phyloP scores from a whole-genome alignment of 2,113 vertebrate genomes.

The Tricholaema leucomelas region DNA sequence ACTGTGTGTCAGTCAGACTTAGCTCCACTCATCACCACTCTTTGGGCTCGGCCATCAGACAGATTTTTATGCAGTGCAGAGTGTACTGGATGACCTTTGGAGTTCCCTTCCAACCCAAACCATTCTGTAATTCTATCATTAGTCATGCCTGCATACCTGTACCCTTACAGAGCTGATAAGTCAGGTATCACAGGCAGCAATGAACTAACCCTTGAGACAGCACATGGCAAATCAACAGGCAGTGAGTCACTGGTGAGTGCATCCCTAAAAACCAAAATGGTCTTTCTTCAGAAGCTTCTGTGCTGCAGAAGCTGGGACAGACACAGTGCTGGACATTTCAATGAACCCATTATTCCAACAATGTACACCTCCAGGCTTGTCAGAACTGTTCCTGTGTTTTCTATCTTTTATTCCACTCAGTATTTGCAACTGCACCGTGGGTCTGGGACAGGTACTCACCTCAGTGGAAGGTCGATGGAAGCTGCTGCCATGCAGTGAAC shows the following conservation, averaged over 20 bases:
- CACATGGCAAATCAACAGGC: background rate
- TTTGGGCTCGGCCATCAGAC: too few species aligned
- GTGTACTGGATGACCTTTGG: too few species aligned
- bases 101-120: too few species aligned
- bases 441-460: slow-evolving; percentile 55
- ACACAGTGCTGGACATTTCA: background rate
- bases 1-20: too few species aligned
- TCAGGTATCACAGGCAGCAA: background rate
- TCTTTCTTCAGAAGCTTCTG: background rate
- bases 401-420: background rate
- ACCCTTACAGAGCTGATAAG: background rate
- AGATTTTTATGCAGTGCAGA: too few species aligned
- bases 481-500: slow-evolving; percentile 81
- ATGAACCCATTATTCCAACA: background rate
- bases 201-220: background rate
- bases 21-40: too few species aligned
- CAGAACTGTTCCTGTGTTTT: background rate
- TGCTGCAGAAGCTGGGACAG: background rate
- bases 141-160: background rate
- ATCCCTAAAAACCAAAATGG: background rate
- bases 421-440: background rate
- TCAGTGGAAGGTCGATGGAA: slow-evolving; percentile 80
- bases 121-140: background rate
- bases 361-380: background rate
- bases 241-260: background rate